Percentiles rank a stretch among this genome's conserved stretches.
These are phyloP conservation scores for Grus americana DNA, from an alignment of 2,113 vertebrate genomes.

Conservation along the genomic window DNA sequence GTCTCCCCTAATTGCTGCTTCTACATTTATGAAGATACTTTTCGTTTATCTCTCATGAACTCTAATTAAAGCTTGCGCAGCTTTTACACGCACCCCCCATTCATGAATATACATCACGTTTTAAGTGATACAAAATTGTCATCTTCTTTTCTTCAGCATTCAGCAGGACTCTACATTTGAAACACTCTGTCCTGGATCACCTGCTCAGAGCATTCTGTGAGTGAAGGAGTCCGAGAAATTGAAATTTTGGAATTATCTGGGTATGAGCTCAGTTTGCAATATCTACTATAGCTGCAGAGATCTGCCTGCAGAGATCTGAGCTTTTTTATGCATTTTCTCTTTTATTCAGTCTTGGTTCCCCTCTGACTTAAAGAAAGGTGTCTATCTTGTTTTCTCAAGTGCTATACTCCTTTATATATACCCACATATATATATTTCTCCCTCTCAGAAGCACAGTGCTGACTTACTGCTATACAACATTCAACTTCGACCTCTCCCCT, in stretches of 20 bases:
- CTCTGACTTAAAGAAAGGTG: background rate
- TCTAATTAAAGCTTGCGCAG: conserved; percentile 19
- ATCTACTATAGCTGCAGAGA: background rate
- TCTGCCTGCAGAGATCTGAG: background rate
- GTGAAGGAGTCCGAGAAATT: background rate
- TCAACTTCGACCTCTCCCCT: background rate
- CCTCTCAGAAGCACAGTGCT: background rate
- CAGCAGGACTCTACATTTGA: background rate
- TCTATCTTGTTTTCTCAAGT: background rate
- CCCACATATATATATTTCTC: rapidly evolving
- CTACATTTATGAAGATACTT: background rate
- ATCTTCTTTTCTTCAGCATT: background rate
- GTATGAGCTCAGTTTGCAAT: background rate
- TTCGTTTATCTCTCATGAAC: conserved; percentile 7
- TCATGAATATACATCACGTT: background rate
- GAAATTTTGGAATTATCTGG: background rate
- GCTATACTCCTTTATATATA: background rate
- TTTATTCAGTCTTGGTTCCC: background rate
- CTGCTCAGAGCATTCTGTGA: background rate
- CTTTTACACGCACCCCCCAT: background rate
- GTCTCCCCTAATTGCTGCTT: conserved; percentile 28
- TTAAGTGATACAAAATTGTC: background rate
- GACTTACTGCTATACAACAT: background rate
- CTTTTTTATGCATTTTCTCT: background rate
- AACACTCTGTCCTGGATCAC: background rate